phyloP scores from a whole-genome alignment of 2,888 invertebrate genomes.

The Cephus rjabovi region DNA sequence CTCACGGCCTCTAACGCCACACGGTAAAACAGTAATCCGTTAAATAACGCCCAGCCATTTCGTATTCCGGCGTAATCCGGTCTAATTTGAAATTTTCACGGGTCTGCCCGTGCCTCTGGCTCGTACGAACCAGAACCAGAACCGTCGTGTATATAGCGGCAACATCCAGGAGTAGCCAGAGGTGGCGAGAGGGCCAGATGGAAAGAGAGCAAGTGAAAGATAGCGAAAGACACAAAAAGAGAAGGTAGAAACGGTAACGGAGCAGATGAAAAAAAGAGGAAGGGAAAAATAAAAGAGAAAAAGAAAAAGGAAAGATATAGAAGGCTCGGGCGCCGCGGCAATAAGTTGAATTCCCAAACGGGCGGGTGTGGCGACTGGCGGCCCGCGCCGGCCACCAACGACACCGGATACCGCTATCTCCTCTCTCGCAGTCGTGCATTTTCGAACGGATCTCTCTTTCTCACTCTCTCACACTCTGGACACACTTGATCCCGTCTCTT shows the following conservation, averaged over 20 bases:
- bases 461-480: conserved; percentile 17
- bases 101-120: neutral
- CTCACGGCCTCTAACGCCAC: neutral
- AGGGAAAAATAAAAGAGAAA: neutral
- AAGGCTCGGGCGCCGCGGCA: conserved; percentile 42
- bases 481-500: conserved; percentile 13
- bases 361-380: conserved; percentile 65
- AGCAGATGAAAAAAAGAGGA: neutral
- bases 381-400: conserved; percentile 60
- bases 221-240: neutral
- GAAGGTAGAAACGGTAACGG: neutral
- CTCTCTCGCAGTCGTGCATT: conserved; percentile 3
- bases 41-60: neutral
- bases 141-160: too few relatives aligned
- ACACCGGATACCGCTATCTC: conserved; percentile 51
- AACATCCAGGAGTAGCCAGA: neutral
- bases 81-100: neutral
- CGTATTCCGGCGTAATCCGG: neutral
- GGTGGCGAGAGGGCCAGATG: neutral
- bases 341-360: conserved; percentile 66
- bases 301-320: conserved; percentile 34
- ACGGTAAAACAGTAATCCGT: neutral
- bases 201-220: neutral
- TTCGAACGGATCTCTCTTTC: conserved; percentile 12
- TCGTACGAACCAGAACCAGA: neutral